Base-by-base conservation (phyloP, 2,797 vertebrate species). In the Labeo calbasu region DNA sequence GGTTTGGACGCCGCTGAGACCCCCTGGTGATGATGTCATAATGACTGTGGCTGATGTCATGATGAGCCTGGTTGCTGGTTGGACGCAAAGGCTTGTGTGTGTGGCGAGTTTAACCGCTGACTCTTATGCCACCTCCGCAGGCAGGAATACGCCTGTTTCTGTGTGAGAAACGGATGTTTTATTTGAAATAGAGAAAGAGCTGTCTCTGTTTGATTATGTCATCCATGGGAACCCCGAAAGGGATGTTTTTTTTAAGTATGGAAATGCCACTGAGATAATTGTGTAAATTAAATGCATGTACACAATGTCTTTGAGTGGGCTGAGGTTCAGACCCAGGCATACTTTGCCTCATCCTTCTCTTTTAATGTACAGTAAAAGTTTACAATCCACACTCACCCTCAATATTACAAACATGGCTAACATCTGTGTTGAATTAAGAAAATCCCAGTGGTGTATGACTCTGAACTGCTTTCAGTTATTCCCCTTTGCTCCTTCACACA, bases 21-120 rank as follows among this genome's bases (percentile, higher is more conserved):
- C 85, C 59, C 69, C 46, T 61, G 40, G 63, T 77, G 23, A 79
- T 43, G 63, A 71, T 79, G 79, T 79, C 61, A 80, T 87, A 83
- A 87, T 40, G 65, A 81, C 55, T 82, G 84, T 65, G 82, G 86
- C 82, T 84, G 68, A 77, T 82, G 76, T 81, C 82, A 84, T 79
- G 55, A 87, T 84, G 84, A 87, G 77, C 12, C 28, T 81, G 84
- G 84, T 85, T 82, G 48, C 48, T 78, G 79, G 80, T 55, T 43
- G 70, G 36, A 77, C 3, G 23, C 78, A 51, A 53, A 71, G 46
- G 68, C 43, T 68, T 46, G 82, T 68, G 55, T 21, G 51, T 80
- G 69, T 71, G 82, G 79, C 51, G 70, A 79, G 55, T 77, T 85
- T 83, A 59, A 84, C 21, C 13, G 5, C 65, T 79, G 80, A 21